Base-by-base conservation (phyloP, 64 coral and sea anemone genomes). In the Catalaphyllia jardinei region DNA sequence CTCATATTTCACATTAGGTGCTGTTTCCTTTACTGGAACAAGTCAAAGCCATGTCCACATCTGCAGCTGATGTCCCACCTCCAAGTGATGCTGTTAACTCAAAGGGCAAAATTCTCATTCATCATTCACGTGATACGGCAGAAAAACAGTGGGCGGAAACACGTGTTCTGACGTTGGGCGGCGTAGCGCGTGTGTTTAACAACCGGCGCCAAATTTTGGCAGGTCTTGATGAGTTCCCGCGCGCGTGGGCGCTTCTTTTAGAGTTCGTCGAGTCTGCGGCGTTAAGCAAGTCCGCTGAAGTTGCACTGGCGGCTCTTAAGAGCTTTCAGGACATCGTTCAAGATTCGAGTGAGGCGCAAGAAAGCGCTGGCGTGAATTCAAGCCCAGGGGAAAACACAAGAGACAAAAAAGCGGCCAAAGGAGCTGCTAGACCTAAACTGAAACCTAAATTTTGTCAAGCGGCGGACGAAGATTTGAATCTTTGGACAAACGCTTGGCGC, bases 131-230 rank as follows among this genome's bases (percentile, higher is more conserved):
- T 91, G 95, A 98, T 80, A 94, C 95, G 2, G 95, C 95, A 18
- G 92, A 98, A 88, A 98, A 98, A 39, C 95, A 98, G 79, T 98
- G 95, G 95, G 95, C 95, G 29, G 95, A 98, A 87, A 98, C 95
- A 62, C 95, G 88, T 63, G 95, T 98, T 51, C 89, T 98, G 3
- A 98, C 95, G 25, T 55, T 98, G 8, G 92, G 87, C 57, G 95
- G 95, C 71, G 95, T 98, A n/a, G 92, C 95, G 33, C 92, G 95
- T 24, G 95, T 98, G n/a, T 98, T 98, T 86, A 98, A 98, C 95
- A 88, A 93, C 55, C 87, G 95, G 72, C 89, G 92, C 57, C 95
- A 98, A 74, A 98, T 93, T 59, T 89, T 98, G 10, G 95, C 95
- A 46, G 90, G 82, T 52, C 74, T 98, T 1, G 95, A 98, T 19